Base-by-base conservation (phyloP, 2,797 vertebrate genomes). In the Cynodonichthys magdalenae region DNA sequence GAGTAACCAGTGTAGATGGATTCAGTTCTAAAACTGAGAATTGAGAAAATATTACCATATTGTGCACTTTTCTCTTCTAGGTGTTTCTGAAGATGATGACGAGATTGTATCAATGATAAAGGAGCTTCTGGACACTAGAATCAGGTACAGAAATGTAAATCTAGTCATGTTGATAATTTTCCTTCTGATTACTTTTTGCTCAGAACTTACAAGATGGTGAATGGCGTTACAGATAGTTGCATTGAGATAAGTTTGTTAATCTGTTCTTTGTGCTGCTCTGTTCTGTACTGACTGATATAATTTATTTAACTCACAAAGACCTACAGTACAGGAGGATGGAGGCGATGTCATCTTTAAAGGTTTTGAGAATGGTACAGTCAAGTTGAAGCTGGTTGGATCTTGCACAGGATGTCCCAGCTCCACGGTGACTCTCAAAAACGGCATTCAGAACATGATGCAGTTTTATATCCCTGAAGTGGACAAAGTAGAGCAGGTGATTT, bases 371-470 rank as follows among this genome's bases (percentile, higher is more conserved):
- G 94, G 94, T 15, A 91, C 86, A 0, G 94, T 95, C 47, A 92
- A 94, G 76, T 78, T 95, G 66, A 94, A 94, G 79, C 82, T 95
- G 55, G 90, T 94, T 14, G 94, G 94, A 12, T 93, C 94, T 59
- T 95, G 94, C 80, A 95, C 93, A 29, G 94, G 93, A 0, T 95
- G 94, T 69, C 94, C 94, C 19, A 94, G 94, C 71, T 95, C 94
- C 6, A 86, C 92, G 0, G 91, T 94, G 29, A 95, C 94, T 1
- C 79, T 95, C 58, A 92, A 71, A 69, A 93, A 88, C 3, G 94
- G 94, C 36, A 95, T 95, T 75, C 92, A 94, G 85, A 95, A 95
- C 83, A 95, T 95, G 94, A 71, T 95, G 70, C 93, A 94, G 80
- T 95, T 95, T 82, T 95, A 95, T 69, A 87, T 95, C 65, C 94